Percentiles rank a stretch among this genome's conserved stretches.
phyloP scores from a whole-genome alignment of 2,888 invertebrate species.

The Agonum fuliginosum region DNA sequence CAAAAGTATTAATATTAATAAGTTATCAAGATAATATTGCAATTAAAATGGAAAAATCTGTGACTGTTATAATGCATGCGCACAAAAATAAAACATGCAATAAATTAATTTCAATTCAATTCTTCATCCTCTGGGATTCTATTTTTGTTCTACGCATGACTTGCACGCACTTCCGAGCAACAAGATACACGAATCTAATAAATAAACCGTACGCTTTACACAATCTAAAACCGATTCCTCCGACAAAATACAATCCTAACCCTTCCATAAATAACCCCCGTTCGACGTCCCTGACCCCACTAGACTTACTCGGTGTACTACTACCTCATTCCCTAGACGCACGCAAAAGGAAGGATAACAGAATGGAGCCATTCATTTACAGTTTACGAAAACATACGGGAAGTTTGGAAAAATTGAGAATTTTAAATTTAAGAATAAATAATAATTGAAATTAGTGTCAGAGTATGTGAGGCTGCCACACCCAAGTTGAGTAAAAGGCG shows the following conservation, averaged over 20 bases:
- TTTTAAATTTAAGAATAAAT: too few relatives aligned
- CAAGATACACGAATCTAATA: conserved; percentile 26
- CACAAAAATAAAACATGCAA: too few relatives aligned
- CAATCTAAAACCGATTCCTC: conserved; percentile 43
- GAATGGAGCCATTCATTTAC: background rate
- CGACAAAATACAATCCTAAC: conserved; percentile 40
- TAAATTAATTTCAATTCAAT: too few relatives aligned
- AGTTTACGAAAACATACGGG: too few relatives aligned
- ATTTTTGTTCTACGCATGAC: conserved; percentile 15
- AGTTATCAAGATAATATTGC: too few relatives aligned
- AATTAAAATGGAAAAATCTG: too few relatives aligned
- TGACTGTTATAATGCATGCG: too few relatives aligned
- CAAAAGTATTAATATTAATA: too few relatives aligned
- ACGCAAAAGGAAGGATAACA: background rate
- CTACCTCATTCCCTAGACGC: background rate
- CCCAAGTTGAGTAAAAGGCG: too few relatives aligned
- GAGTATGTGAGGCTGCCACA: too few relatives aligned
- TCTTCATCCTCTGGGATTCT: conserved; percentile 4
- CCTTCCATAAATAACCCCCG: conserved; percentile 36
- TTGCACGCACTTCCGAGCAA: background rate
- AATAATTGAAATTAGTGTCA: too few relatives aligned
- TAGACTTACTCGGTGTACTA: background rate
- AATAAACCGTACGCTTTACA: conserved; percentile 39
- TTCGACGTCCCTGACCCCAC: conserved; percentile 12
- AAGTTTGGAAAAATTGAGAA: too few relatives aligned